Base-by-base conservation (phyloP, 2,797 vertebrate species). In the Sphaeramia orbicularis region DNA sequence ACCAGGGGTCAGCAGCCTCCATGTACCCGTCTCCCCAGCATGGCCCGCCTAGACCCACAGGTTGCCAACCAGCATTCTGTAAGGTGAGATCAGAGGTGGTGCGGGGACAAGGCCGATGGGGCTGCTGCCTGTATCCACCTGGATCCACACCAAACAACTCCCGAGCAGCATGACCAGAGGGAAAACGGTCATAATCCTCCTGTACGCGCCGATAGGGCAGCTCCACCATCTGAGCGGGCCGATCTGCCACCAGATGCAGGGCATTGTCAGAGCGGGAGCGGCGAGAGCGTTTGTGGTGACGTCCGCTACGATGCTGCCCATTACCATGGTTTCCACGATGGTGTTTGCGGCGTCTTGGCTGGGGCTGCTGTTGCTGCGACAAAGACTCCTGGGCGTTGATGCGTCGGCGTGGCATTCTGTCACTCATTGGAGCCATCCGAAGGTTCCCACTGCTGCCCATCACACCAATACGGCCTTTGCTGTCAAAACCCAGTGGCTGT, bases 241-340 rank as follows among this genome's bases (percentile, higher is more conserved):
- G 94, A 71, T 99, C 97, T 0, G 96, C 95, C 63, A 95, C 95
- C 84, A 99, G 93, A 74, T 99, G 97, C 58, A 99, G 94, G 43
- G 98, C 98, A 0, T 99, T 99, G 83, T 99, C 97, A 0, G 98
- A 99, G 42, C 97, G 96, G 1, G 97, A 98, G 0, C 97, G 95
- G 0, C 97, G 95, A 0, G 97, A 98, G 8, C 95, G 93, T 66
- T 96, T 90, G 76, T 96, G 94, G 43, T 95, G 93, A 63, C 96
- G 96, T 0, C 94, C 93, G 19, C 90, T 89, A 65, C 91, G 91
- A 0, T 95, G 96, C 19, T 92, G 93, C 67, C 81, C 86, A 0
- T 76, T 91, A 19, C 73, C 57, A 1, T 89, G 83, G 77, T 77
- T 89, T 49, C 85, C 92, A 36, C 80, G 92, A 53, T 91, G 92